These are phyloP conservation scores for Masticophis lateralis DNA, from an alignment of 2,797 vertebrate genomes.

Conservation along the genomic window DNA sequence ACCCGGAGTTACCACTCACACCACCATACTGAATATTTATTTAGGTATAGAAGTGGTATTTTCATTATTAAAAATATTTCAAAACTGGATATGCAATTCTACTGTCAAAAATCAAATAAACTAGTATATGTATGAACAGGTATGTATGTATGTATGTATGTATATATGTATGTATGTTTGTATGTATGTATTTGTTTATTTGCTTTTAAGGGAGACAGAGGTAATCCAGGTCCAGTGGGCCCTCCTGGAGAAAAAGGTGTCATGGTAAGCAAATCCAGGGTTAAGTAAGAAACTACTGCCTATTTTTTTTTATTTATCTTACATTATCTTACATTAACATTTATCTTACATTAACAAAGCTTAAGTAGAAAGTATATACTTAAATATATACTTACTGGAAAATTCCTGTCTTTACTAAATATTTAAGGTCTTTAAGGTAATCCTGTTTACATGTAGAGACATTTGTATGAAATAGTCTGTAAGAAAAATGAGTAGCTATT, in stretches of 20 bases:
- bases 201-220: constrained; percentile 84
- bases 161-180: background rate
- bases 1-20: background rate
- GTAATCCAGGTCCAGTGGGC: constrained; percentile 86
- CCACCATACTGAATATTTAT: background rate
- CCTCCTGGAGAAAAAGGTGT: constrained; percentile 87
- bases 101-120: background rate
- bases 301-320: background rate
- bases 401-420: constrained; percentile 7
- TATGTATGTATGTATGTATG: background rate
- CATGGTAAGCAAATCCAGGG: constrained; percentile 74
- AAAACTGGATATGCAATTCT: background rate
- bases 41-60: background rate
- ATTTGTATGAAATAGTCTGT: background rate
- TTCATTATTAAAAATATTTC: background rate
- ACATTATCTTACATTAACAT: background rate
- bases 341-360: background rate
- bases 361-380: background rate
- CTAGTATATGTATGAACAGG: background rate
- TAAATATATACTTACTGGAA: background rate
- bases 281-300: background rate
- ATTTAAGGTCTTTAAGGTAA: background rate
- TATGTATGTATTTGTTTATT: constrained; percentile 36
- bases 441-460: background rate
- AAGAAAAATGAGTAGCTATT: background rate